Base-by-base conservation (phyloP, 2,797 vertebrate genomes). In the Cacajao melanocephalus region DNA sequence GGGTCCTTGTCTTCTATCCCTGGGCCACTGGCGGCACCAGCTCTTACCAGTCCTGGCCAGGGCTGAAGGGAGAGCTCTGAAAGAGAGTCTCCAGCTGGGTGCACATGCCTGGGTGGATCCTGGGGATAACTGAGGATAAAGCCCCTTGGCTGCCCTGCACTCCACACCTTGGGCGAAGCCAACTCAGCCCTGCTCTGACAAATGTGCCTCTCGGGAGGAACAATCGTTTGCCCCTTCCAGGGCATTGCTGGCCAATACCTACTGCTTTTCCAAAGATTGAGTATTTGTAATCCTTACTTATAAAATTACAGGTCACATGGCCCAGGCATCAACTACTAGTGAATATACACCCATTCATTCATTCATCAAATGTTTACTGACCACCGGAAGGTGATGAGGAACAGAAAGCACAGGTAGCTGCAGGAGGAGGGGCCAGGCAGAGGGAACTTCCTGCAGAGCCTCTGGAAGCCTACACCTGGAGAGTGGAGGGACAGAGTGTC, bases 111-210 rank as follows among this genome's bases (percentile, higher is more conserved):
- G 13, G 3, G 39, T 41, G 57, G 7, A 33, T 64, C 8, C 20
- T 15, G 2, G 41, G 26, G 8, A 12, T 19, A 26, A 1, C 33
- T 30, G 39, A 15, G 24, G 50, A 2, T 3, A 39, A 26, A 28
- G 52, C 22, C 79, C 50, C 14, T 28, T n/a, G 79, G 14, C 33
- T 52, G n/a, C n/a, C 44, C 11, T 33, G 4, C 8, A 33, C 19
- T 24, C 44, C 11, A 5, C 3, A 2, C 20, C 7, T 0, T 5
- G 17, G n/a, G 41, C 24, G 22, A 19, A 55, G n/a, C 24, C 24
- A 33, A 19, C 39, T 39, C 39, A 4, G 1, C 4, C 58, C 5
- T 24, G 39, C n/a, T 24, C 13, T 46, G 19, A 28, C 48, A 20
- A n/a, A 58, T 13, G 28, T 14, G 28, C 10, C 36, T 61, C 30